Evolutionary conservation across 2,113 vertebrate genomes (phyloP).

Genomic region (Cynocephalus volans): DNA sequence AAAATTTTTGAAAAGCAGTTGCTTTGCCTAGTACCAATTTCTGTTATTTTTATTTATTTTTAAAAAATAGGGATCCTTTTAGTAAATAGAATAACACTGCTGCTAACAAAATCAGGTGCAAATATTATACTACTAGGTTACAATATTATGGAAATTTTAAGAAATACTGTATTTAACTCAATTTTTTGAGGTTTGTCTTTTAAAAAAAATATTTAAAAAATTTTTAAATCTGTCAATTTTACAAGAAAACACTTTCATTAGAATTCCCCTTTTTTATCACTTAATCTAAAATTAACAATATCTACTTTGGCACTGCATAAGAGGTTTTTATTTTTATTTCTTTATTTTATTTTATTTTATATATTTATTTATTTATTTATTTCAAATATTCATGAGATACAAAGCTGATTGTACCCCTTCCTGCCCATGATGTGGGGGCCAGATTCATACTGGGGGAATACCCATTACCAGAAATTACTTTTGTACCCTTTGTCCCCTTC

Average conservation of each 20-base stretch:
- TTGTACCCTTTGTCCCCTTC: too few species aligned
- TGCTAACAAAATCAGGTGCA: conserved; percentile 22
- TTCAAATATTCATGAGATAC: too few species aligned
- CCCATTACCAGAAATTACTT: too few species aligned
- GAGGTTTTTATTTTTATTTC: conserved; percentile 11
- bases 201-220: neutral
- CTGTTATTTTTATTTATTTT: conserved; percentile 4
- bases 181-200: neutral
- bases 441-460: too few species aligned
- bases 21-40: conserved; percentile 13
- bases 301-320: neutral
- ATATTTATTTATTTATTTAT: too few species aligned
- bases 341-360: too few species aligned
- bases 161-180: neutral
- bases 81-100: conserved; percentile 53
- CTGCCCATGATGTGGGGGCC: too few species aligned
- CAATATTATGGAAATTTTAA: conserved; percentile 66
- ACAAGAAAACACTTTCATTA: neutral
- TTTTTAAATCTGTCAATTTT: conserved; percentile 30
- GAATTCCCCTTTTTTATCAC: neutral
- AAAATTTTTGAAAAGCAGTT: conserved; percentile 19
- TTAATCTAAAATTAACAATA: conserved; percentile 32
- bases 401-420: too few species aligned
- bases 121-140: conserved; percentile 26
- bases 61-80: conserved; percentile 37